phyloP scores from a whole-genome alignment of 1,140 invertebrate species.

The Monomorium pharaonis region DNA sequence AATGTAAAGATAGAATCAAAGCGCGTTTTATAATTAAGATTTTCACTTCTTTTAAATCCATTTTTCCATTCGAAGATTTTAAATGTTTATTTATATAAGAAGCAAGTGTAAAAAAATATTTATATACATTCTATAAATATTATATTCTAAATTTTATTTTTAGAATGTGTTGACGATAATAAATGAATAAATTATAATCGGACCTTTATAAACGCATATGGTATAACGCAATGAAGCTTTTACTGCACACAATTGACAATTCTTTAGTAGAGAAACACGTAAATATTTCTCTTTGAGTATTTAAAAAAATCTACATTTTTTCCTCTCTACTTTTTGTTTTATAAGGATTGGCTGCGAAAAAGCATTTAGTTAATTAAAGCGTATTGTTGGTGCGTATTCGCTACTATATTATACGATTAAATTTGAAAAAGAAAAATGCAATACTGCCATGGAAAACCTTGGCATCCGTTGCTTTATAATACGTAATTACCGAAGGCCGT shows the following conservation, averaged over 20 bases:
- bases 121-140: background rate
- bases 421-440: constrained; percentile 10
- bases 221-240: background rate
- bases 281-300: background rate
- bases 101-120: too few species aligned
- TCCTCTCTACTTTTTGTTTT: background rate
- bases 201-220: background rate
- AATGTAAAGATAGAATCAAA: background rate
- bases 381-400: background rate
- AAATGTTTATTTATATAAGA: background rate
- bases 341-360: background rate
- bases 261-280: background rate
- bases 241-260: background rate
- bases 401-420: background rate
- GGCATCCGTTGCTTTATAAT: constrained; percentile 24
- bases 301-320: background rate
- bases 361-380: constrained; percentile 25
- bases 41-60: background rate
- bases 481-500: constrained; percentile 10
- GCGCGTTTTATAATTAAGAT: background rate
- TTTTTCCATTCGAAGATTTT: background rate
- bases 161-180: too few species aligned
- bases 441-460: background rate
- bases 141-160: background rate
- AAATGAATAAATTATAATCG: too few species aligned